A percentile compares a stretch with the other conserved stretches of the same genome.
Conservation (phyloP, 1,140 invertebrate species). For the Limonius californicus region DNA sequence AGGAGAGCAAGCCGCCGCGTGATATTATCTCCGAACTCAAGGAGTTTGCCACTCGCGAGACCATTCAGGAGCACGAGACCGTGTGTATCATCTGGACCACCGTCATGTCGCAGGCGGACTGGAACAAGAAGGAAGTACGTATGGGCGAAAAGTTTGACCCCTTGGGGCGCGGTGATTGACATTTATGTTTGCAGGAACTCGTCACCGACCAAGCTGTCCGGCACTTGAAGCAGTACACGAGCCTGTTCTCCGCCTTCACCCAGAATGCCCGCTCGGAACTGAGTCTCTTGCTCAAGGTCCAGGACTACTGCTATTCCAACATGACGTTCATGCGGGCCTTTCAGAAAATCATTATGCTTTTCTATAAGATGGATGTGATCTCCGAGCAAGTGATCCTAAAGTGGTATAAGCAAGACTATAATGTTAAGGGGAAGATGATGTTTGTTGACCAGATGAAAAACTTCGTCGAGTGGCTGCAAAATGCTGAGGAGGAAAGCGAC, state of each 20-base stretch:
- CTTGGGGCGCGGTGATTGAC: no score
- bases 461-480: slow-evolving; percentile 95
- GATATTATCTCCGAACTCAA: slow-evolving; percentile 80
- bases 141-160: slow-evolving; percentile 35
- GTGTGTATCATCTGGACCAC: slow-evolving; percentile 85
- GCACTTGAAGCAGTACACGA: slow-evolving; percentile 81
- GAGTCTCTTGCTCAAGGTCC: slow-evolving; percentile 83
- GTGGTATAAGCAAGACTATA: slow-evolving; percentile 92
- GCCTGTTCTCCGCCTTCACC: slow-evolving; percentile 82
- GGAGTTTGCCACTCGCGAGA: slow-evolving; percentile 77
- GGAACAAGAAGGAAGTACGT: slow-evolving; percentile 99
- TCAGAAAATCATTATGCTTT: slow-evolving; percentile 92
- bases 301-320: slow-evolving; percentile 97
- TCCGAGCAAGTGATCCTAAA: slow-evolving; percentile 89
- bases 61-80: slow-evolving; percentile 86
- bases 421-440: slow-evolving; percentile 91
- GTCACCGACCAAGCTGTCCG: slow-evolving; percentile 92
- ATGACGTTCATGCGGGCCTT: slow-evolving; percentile 99
- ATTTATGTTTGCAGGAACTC: no score
- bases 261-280: slow-evolving; percentile 80
- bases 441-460: slow-evolving; percentile 97
- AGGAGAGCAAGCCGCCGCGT: slow-evolving; percentile 73
- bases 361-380: slow-evolving; percentile 93
- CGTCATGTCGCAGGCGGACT: slow-evolving; percentile 91
- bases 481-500: slow-evolving; percentile 83